These are phyloP conservation scores for Drosophila ogumai DNA, from an alignment of 1,140 invertebrate genomes.

Conservation along the genomic window DNA sequence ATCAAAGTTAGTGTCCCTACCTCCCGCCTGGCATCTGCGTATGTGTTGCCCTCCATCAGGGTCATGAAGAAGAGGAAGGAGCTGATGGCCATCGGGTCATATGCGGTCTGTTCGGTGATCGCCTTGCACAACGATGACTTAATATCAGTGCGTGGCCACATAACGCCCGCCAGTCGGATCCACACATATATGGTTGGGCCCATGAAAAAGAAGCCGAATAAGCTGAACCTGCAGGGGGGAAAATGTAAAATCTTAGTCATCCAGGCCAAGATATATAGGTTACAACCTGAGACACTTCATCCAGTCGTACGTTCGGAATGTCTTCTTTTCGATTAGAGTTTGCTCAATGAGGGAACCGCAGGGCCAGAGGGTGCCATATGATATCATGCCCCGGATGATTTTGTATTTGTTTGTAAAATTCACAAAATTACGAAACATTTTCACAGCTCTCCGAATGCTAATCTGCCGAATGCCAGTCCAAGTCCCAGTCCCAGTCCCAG, in stretches of 20 bases:
- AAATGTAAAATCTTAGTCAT: neutral
- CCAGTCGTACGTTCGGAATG: conserved; percentile 85
- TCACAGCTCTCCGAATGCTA: conserved; percentile 38
- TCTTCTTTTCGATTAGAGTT: conserved; percentile 86
- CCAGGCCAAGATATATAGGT: conserved; percentile 19
- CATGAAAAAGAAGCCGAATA: conserved; percentile 88
- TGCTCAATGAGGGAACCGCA: conserved; percentile 86
- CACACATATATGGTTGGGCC: conserved; percentile 88
- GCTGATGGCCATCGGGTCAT: conserved; percentile 88
- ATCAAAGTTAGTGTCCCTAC: conserved; percentile 64
- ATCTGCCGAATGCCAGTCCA: conserved; percentile 24
- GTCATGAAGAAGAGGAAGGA: conserved; percentile 89
- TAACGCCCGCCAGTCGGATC: conserved; percentile 86
- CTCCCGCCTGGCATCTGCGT: conserved; percentile 86
- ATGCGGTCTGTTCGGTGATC: conserved; percentile 88
- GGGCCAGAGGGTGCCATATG: conserved; percentile 88
- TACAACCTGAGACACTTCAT: conserved; percentile 85
- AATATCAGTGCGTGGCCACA: conserved; percentile 87
- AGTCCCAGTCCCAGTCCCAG: neutral
- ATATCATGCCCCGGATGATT: conserved; percentile 88
- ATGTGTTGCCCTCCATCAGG: conserved; percentile 87
- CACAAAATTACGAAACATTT: conserved; percentile 74
- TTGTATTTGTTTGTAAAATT: conserved; percentile 85
- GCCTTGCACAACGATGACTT: conserved; percentile 88
- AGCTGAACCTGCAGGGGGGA: conserved; percentile 85